Conservation (phyloP, 2,888 invertebrate species). For the Diarsia brunnea region DNA sequence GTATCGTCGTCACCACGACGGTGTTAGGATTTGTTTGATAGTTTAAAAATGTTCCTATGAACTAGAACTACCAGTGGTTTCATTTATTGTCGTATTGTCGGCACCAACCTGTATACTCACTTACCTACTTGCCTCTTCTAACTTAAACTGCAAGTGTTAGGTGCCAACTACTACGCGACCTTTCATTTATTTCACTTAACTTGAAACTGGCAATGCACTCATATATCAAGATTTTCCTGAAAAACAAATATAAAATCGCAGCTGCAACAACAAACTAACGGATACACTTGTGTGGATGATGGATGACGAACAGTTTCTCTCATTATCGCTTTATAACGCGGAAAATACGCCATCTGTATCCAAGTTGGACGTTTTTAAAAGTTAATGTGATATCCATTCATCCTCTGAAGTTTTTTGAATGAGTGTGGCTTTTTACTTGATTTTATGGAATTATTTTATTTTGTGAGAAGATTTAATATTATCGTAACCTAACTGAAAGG, state of each 20-base stretch:
- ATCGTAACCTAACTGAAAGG: background rate
- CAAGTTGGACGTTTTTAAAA: slow-evolving; percentile 11
- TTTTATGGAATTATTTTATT: background rate
- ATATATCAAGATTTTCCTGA: background rate
- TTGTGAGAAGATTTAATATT: background rate
- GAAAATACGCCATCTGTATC: slow-evolving; percentile 16
- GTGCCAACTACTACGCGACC: no score
- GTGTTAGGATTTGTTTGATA: no score
- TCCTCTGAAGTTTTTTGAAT: slow-evolving; percentile 1
- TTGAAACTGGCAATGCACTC: background rate
- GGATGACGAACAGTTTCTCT: slow-evolving; percentile 9
- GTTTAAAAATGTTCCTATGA: no score
- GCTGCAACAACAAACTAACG: slow-evolving; percentile 18
- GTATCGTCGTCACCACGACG: no score
- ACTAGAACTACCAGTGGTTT: no score
- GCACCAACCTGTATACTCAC: no score
- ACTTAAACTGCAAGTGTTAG: background rate
- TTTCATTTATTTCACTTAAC: background rate
- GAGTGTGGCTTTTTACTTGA: background rate
- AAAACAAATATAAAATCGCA: slow-evolving; percentile 25
- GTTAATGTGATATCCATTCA: background rate
- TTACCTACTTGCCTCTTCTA: no score
- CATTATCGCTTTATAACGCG: slow-evolving; percentile 22
- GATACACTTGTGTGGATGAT: slow-evolving; percentile 38
- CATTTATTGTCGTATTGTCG: no score